Evolutionary conservation across 2,113 vertebrate species (phyloP), one percentile per base, ranked within the genome.

Genomic region (Neomonachus schauinslandi): DNA sequence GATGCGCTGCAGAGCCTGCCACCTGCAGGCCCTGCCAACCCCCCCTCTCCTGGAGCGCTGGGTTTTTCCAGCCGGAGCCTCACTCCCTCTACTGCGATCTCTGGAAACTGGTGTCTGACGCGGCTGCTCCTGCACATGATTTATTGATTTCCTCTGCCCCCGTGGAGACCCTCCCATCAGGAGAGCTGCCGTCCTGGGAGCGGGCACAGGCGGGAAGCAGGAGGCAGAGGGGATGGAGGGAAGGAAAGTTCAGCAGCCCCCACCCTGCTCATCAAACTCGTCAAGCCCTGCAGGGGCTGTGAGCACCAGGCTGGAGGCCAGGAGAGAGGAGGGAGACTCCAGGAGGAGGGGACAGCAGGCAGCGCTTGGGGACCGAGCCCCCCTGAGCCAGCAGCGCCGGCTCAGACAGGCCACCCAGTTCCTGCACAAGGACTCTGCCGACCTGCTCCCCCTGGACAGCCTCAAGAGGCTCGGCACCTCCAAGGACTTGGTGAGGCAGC

Each of bases 371-470:
- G 99, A 99, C 97, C 99, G 99, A 98, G 99, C 99, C 95, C 99
- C 99, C 97, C 99, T 99, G 98, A 99, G 99, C 97, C 99, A 99
- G 99, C 99, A 99, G 98, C 98, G 99, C 51, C 99, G 99, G 31
- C 99, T 99, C 88, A 99, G 99, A 96, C 99, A 99, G 98, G 99
- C 99, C 97, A 99, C 99, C 24, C 99, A 99, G 99, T 99, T 99
- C 98, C 99, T 99, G 33, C 99, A 99, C 99, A 99, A 99, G 99
- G 99, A 99, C 99, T 99, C 99, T 0, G 99, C 99, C 21, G 99
- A 99, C 98, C 99, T 99, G 98, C 99, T 99, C 95, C 99, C 99
- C 87, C 99, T 99, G 99, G 99, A 99, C 0, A 99, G 99, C 57
- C 99, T 99, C 92, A 99, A 99, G 98, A 99, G 99, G 96, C 99